Base-by-base conservation (phyloP, 2,888 invertebrate genomes). In the Nomada ruficornis region DNA sequence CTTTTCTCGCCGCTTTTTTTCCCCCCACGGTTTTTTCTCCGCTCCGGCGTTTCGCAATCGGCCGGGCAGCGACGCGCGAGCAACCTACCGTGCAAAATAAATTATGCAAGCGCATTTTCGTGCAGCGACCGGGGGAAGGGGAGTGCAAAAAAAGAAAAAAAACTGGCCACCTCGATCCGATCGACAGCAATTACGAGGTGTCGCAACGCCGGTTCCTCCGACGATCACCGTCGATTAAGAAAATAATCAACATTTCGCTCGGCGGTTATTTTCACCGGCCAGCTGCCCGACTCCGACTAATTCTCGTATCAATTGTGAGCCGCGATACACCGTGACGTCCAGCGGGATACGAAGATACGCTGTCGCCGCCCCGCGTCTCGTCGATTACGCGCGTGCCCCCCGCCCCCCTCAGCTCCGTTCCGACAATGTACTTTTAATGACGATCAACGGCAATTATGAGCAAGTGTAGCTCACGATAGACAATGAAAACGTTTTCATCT, bases 71-170 rank as follows among this genome's bases (percentile, higher is more conserved):
- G 36, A 18, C 52, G 47, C 47, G 47, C 23, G 55, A 44, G 23
- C 36, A 64, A 18, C 44, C 69, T 62, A 62, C 75, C 75, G 67
- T 78, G 75, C 75, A 68, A 75, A 55, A 69, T 55, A 54, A 72
- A 80, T 80, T 80, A 72, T 72, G 80, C 80, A 79, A 80, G 80
- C 71, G 44, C 15, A 54, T 74, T 77, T 77, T 74, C 80, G 65
- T 29, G 11, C 60, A 47, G 4, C 47, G 18, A 18, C 4, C 52
- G n/a, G 62, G 29, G 3, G n/a, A 64, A 36, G 36, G 26, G 50
- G 26, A 5, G 26, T 13, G 13, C 1, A 26, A 36, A 44, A 52
- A 68, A 60, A 5, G 26, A 54, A n/a, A 23, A 20, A 68, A 15
- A 52, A 44, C 20, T 11, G 36, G 13, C 13, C 20, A 11, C 5